Base-by-base conservation (phyloP, 2,113 vertebrate genomes). In the Indicator maculatus region DNA sequence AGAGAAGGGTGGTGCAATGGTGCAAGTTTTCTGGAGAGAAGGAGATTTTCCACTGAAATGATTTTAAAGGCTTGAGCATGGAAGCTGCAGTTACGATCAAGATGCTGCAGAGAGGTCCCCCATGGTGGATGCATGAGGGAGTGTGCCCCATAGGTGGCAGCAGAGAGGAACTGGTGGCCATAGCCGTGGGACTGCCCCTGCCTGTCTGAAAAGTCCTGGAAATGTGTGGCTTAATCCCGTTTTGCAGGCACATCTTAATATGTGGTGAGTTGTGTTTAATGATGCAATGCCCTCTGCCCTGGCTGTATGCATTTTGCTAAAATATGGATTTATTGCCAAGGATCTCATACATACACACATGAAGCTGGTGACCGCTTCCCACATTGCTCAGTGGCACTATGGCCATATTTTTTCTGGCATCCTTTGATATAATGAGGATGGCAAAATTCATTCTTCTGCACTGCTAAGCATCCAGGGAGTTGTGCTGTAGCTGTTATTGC, bases 81-180 rank as follows among this genome's bases (percentile, higher is more conserved):
- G 23, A 8, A 70, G 3, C 7, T 9, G 83, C 13, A 6, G 31
- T 8, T 10, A 5, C 6, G n/a, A 23, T 23, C 8, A 8, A 20
- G 21, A 9, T 27, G 50, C 12, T 39, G 23, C 27, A 11, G 16
- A 4, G 1, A 28, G 33, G 31, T 38, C 24, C 24, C 16, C n/a
- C 12, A 5, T 17, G 27, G 5, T 14, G 15, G 39, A 41, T 18
- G 12, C 28, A 10, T 45, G 41, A 33, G 47, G 50, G 16, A 9
- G 2, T 15, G n/a, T 2, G 2, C 31, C 87, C 93, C 44, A 67
- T 81, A 74, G 96, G 86, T 58, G 94, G 95, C 91, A 95, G 97
- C 89, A 96, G 93, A 93, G 79, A 76, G 28, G 24, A 59, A 27
- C 38, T 7, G 12, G 39, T 21, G 47, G 58, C 23, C 2, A 3